These are phyloP conservation scores for Hymenopus coronatus DNA, from an alignment of 2,888 invertebrate genomes.

Conservation along the genomic window DNA sequence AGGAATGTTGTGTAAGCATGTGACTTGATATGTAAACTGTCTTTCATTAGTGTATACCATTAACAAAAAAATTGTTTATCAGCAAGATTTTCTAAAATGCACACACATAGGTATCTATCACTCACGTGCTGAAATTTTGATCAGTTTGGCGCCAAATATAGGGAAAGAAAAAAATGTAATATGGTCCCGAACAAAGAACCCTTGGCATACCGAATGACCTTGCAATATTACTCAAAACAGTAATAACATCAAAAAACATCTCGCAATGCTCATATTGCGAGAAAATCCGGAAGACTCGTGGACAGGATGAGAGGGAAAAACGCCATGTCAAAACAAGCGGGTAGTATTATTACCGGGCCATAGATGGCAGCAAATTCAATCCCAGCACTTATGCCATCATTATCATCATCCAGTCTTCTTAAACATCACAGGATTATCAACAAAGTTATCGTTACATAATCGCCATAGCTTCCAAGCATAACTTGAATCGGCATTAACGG, in stretches of 20 bases:
- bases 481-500: neutral
- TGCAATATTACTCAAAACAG: neutral
- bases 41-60: neutral
- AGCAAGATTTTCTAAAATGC: neutral
- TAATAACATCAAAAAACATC: neutral
- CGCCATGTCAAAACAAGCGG: neutral
- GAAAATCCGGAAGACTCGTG: neutral
- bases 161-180: neutral
- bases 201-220: neutral
- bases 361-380: neutral
- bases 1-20: neutral
- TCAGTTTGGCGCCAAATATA: neutral
- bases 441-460: neutral
- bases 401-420: slow-evolving; percentile 21
- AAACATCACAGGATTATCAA: slow-evolving; percentile 24
- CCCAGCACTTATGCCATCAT: neutral
- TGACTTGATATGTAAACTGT: neutral
- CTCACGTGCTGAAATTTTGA: neutral
- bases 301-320: neutral
- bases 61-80: neutral
- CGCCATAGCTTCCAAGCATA: neutral
- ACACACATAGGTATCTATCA: too few species aligned
- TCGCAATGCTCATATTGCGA: neutral
- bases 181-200: neutral
- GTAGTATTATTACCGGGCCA: neutral